Evolutionary conservation across 2,888 invertebrate species (phyloP).

Genomic region (Ormia ochracea): DNA sequence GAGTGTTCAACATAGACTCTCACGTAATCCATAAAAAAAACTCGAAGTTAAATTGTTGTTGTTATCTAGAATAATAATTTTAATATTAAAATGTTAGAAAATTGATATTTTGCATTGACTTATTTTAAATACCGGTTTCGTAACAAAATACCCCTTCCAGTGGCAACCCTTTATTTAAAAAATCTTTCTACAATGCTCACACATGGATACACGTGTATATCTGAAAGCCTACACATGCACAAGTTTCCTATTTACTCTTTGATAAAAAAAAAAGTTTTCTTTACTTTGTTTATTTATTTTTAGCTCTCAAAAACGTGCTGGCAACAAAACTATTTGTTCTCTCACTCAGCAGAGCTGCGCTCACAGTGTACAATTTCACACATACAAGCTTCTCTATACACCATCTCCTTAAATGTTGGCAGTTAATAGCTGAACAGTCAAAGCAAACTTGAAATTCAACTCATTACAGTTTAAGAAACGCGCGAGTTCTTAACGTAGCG

Average conservation of each 20-base stretch:
- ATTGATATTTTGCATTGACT: not conserved
- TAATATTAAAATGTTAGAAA: too few relatives aligned
- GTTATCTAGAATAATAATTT: too few relatives aligned
- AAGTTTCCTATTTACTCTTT: constrained; percentile 37
- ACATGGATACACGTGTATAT: not conserved
- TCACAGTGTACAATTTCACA: not conserved
- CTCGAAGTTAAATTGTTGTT: too few relatives aligned
- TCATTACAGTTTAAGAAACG: constrained; percentile 57
- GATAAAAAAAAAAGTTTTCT: constrained; percentile 19
- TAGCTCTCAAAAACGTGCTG: constrained; percentile 57
- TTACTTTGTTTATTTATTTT: constrained; percentile 55
- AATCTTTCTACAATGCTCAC: too few relatives aligned
- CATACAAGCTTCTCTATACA: constrained; percentile 32
- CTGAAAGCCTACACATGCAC: not conserved
- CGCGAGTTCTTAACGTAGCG: constrained; percentile 47
- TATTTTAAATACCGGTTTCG: not conserved
- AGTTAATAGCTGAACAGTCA: constrained; percentile 33
- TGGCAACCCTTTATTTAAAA: constrained; percentile 19
- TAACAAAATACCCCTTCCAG: not conserved
- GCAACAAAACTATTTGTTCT: not conserved
- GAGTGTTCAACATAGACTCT: too few relatives aligned
- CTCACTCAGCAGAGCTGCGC: constrained; percentile 1
- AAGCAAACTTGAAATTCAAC: constrained; percentile 60
- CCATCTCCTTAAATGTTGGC: constrained; percentile 32
- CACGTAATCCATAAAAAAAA: too few relatives aligned